These are phyloP conservation scores for Phymorhynchus buccinoides DNA, from an alignment of 1,140 invertebrate genomes.

Conservation along the genomic window DNA sequence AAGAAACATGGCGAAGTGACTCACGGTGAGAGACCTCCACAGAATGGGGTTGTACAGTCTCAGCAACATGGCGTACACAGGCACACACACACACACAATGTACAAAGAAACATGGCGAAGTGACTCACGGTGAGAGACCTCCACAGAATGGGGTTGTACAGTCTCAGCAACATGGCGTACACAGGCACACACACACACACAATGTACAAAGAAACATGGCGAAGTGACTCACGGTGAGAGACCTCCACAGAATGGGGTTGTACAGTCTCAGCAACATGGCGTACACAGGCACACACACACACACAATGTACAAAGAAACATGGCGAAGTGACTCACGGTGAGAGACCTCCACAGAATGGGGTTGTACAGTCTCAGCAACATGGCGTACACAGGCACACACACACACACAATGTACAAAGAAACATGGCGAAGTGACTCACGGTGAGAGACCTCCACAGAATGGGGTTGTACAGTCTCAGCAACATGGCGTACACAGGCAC, in stretches of 20 bases:
- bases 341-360: conserved; percentile 70
- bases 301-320: too few relatives aligned
- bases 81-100: conserved; percentile 17
- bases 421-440: too few relatives aligned
- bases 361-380: conserved; percentile 64
- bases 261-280: too few relatives aligned
- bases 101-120: conserved; percentile 46
- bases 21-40: not conserved
- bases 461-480: conserved; percentile 18
- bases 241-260: conserved; percentile 68
- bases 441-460: too few relatives aligned
- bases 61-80: conserved; percentile 51
- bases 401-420: too few relatives aligned
- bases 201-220: too few relatives aligned
- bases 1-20: not conserved
- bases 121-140: conserved; percentile 64
- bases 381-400: conserved; percentile 58
- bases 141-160: conserved; percentile 69
- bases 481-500: too few relatives aligned
- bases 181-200: too few relatives aligned
- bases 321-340: conserved; percentile 51
- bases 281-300: too few relatives aligned
- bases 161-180: conserved; percentile 50
- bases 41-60: not conserved
- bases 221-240: conserved; percentile 59